Percentiles rank a stretch among this genome's conserved stretches.
phyloP scores from a whole-genome alignment of 1,140 invertebrate genomes.

The Solenopsis fugax region DNA sequence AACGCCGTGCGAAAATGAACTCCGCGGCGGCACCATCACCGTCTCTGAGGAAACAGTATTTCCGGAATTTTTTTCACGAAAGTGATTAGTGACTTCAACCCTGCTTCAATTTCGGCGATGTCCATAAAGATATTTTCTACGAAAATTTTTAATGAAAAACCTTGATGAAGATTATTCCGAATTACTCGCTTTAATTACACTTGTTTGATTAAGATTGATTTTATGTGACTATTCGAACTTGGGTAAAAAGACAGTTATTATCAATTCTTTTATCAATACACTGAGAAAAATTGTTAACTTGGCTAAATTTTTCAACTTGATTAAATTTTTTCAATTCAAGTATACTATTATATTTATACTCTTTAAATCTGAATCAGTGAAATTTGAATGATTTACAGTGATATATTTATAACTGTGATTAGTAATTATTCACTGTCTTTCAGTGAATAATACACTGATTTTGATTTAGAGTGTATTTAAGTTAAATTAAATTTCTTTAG shows the following conservation, averaged over 20 bases:
- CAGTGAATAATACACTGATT: too few relatives aligned
- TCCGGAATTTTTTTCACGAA: not conserved
- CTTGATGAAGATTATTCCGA: not conserved
- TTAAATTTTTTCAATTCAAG: too few relatives aligned
- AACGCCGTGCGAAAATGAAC: conserved; percentile 17
- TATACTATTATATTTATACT: too few relatives aligned
- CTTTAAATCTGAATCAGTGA: too few relatives aligned
- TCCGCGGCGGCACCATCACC: not conserved
- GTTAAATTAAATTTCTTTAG: too few relatives aligned
- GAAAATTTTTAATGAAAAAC: not conserved
- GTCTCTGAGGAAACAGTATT: not conserved
- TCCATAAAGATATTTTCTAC: not conserved
- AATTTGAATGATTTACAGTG: too few relatives aligned
- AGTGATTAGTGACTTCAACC: not conserved
- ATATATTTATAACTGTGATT: too few relatives aligned
- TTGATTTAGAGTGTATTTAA: too few relatives aligned
- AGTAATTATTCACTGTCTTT: too few relatives aligned
- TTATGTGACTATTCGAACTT: not conserved
- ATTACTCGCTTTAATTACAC: not conserved
- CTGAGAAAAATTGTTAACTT: too few relatives aligned
- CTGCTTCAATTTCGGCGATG: not conserved
- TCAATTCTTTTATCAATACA: not conserved
- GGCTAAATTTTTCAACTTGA: too few relatives aligned
- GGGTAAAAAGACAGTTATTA: not conserved
- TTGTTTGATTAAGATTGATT: not conserved